Base-by-base conservation (phyloP, 2,113 vertebrate species). In the Dissostichus mawsoni region DNA sequence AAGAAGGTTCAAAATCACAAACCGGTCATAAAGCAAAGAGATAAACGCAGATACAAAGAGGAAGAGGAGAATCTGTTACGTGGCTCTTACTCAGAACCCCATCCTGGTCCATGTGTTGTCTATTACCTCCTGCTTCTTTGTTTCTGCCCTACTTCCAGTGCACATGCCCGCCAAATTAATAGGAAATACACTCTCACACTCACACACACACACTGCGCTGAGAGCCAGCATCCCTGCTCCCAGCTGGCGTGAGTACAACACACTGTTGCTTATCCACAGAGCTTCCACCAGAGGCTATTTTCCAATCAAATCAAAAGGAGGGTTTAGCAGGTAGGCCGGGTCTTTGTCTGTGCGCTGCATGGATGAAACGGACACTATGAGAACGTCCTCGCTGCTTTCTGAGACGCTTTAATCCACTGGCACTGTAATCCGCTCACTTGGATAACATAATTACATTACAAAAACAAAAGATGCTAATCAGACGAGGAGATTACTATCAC, bases 81-180 rank as follows among this genome's bases (percentile, higher is more conserved):
- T 77, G 63, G 78, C 76, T 85, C 52, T 73, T 69, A 81, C 64
- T 70, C 52, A 61, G 58, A 67, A 47, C 82, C 79, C 84, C 59
- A 81, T 87, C 78, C 78, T 66, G 55, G 68, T 84, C 85, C 92
- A 92, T 92, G 87, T 94, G 93, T 90, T 92, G 89, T 82, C 78
- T 78, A 92, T 94, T 94, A 94, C 83, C 71, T 86, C 80, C 78
- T 18, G 76, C 74, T 79, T 86, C 87, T 87, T 91, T 91, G 87
- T 93, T 92, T 92, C 87, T 93, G 89, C 87, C 89, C 89, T 91
- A 90, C 88, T 92, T 93, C 83, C 79, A 92, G 76, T 62, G 70
- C 87, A 87, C 74, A 89, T 87, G 86, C 78, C 85, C 76, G 9
- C 78, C 86, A 92, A 94, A 92, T 89, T 90, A 93, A 93, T 89